phyloP scores from a whole-genome alignment of 2,888 invertebrate species.

The Malacosoma neustria region DNA sequence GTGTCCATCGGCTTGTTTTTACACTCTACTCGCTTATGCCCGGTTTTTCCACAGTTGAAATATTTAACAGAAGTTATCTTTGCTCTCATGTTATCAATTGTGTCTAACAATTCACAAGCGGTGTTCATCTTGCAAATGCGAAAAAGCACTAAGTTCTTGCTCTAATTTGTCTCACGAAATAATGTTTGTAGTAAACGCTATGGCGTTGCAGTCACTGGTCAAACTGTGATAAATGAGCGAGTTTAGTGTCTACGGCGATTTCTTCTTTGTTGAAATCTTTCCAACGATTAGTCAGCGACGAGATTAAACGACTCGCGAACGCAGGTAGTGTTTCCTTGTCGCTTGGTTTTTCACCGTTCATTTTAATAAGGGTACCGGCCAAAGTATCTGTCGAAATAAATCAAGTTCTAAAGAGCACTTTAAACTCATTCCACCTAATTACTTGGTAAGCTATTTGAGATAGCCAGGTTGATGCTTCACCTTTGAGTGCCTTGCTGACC shows the following conservation, averaged over 20 bases:
- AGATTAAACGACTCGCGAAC: slow-evolving; percentile 7
- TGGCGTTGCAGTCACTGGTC: slow-evolving; percentile 6
- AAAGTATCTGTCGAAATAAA: slow-evolving; percentile 6
- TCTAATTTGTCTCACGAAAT: slow-evolving; percentile 3
- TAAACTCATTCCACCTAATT: slow-evolving; percentile 12
- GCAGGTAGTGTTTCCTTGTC: slow-evolving; percentile 9
- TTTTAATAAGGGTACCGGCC: slow-evolving; percentile 9
- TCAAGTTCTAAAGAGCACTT: slow-evolving; percentile 8
- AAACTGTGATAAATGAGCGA: slow-evolving; percentile 7
- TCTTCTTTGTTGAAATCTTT: slow-evolving; percentile 5
- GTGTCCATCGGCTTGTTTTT: no score
- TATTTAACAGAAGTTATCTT: neutral
- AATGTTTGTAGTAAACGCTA: slow-evolving; percentile 8
- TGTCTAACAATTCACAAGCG: neutral
- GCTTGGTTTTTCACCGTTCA: slow-evolving; percentile 7
- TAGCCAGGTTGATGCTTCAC: slow-evolving; percentile 11
- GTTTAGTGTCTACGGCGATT: slow-evolving; percentile 5
- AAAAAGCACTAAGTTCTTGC: slow-evolving; percentile 3
- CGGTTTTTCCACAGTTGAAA: neutral
- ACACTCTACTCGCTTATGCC: slow-evolving; percentile 1
- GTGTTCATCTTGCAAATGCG: slow-evolving; percentile 4
- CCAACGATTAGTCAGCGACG: slow-evolving; percentile 3
- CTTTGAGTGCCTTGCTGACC: slow-evolving; percentile 4
- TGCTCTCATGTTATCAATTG: neutral
- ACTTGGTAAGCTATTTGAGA: slow-evolving; percentile 10